Conservation (phyloP, 2,888 invertebrate genomes). For the Xylocampa areola region DNA sequence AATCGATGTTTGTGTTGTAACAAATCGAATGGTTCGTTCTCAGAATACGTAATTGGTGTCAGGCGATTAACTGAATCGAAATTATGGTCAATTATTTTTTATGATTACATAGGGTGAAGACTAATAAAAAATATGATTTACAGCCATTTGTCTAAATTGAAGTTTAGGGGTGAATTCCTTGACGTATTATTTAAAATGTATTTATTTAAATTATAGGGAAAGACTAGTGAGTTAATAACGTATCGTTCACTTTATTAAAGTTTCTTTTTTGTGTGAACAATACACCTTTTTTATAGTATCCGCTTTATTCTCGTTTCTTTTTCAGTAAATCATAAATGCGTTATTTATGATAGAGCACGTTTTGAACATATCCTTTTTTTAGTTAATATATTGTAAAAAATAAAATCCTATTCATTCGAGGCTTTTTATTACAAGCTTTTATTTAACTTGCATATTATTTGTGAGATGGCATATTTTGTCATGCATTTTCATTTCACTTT, state of each 20-base stretch:
- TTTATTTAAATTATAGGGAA: slow-evolving; percentile 38
- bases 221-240: slow-evolving; percentile 21
- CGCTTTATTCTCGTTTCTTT: neutral
- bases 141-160: slow-evolving; percentile 28
- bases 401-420: neutral
- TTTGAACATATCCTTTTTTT: slow-evolving; percentile 12
- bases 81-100: slow-evolving; percentile 51
- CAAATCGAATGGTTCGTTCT: slow-evolving; percentile 51
- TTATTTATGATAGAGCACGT: slow-evolving; percentile 36
- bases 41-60: slow-evolving; percentile 65
- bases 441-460: neutral
- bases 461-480: no score
- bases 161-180: slow-evolving; percentile 25
- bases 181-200: slow-evolving; percentile 22
- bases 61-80: slow-evolving; percentile 50
- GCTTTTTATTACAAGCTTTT: neutral
- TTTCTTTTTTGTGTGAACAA: slow-evolving; percentile 5
- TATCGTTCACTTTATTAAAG: neutral
- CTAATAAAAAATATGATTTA: slow-evolving; percentile 50
- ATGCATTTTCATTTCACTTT: no score
- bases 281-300: slow-evolving; percentile 12
- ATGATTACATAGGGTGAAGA: slow-evolving; percentile 27
- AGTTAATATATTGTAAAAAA: slow-evolving; percentile 2
- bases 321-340: slow-evolving; percentile 32
- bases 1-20: slow-evolving; percentile 58